These are phyloP conservation scores for Coranthus polyacanthus DNA, from an alignment of 2,797 vertebrate genomes.

Conservation along the genomic window DNA sequence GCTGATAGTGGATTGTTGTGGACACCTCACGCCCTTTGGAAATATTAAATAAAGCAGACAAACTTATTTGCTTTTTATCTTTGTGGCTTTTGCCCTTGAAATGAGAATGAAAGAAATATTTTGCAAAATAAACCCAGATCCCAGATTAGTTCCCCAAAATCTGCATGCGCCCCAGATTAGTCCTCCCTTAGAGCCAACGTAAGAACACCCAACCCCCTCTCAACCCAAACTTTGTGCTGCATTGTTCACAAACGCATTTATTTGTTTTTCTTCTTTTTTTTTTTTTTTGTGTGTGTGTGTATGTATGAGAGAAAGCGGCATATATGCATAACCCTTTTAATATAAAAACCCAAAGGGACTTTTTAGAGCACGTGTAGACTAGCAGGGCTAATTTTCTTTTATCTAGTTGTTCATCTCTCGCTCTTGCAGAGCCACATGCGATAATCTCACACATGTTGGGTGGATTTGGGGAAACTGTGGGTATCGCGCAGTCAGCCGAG, in stretches of 20 bases:
- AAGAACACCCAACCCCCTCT: slow-evolving; percentile 8
- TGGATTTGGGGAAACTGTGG: not conserved
- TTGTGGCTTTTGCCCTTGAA: slow-evolving; percentile 24
- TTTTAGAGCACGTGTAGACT: slow-evolving; percentile 3
- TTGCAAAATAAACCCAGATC: slow-evolving; percentile 28
- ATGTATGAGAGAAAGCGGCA: too few species aligned
- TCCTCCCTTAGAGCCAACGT: slow-evolving; percentile 23
- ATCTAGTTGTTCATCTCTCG: not conserved
- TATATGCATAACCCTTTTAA: not conserved
- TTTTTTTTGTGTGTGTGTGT: too few species aligned
- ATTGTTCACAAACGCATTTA: not conserved
- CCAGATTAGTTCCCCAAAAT: slow-evolving; percentile 40
- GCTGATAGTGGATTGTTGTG: slow-evolving; percentile 24
- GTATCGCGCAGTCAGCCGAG: slow-evolving; percentile 12
- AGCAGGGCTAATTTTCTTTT: slow-evolving; percentile 8
- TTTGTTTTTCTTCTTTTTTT: not conserved
- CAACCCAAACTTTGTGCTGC: not conserved
- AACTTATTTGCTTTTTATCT: not conserved
- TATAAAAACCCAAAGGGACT: not conserved
- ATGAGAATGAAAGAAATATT: slow-evolving; percentile 21
- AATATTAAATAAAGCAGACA: not conserved
- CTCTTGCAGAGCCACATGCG: not conserved
- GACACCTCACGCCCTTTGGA: slow-evolving; percentile 13
- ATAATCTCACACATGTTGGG: slow-evolving; percentile 19
- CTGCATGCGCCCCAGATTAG: slow-evolving; percentile 29